Conservation (phyloP, 2,797 vertebrate genomes). For the Nyctibius grandis region DNA sequence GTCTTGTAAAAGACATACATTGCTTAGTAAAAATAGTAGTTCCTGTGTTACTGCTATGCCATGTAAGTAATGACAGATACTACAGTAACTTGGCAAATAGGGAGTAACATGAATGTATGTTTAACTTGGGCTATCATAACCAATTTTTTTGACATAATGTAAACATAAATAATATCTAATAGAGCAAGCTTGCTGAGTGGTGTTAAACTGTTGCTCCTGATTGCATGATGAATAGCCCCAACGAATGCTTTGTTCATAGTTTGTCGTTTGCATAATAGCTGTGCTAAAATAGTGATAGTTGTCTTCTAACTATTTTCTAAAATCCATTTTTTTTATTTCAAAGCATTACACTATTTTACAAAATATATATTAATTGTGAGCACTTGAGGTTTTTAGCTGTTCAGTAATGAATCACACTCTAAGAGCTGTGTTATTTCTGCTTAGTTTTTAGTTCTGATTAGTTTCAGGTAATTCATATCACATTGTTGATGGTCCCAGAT, state of each 20-base stretch:
- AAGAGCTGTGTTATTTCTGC: background rate
- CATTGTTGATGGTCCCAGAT: background rate
- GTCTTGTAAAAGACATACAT: background rate
- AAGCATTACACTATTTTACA: background rate
- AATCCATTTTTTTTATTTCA: background rate
- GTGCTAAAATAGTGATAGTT: background rate
- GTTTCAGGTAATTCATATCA: background rate
- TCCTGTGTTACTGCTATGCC: background rate
- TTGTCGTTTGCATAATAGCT: background rate
- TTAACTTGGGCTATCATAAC: background rate
- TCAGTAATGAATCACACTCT: background rate
- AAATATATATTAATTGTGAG: background rate
- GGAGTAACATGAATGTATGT: background rate
- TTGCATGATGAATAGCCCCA: background rate
- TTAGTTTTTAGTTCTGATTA: background rate
- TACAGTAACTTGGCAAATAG: background rate
- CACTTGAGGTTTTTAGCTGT: background rate
- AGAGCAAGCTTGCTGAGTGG: background rate
- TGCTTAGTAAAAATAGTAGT: background rate
- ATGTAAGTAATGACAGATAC: background rate
- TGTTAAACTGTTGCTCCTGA: background rate
- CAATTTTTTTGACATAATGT: background rate
- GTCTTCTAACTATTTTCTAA: background rate
- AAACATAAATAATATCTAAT: background rate
- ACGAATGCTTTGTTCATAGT: background rate